Evolutionary conservation across 2,888 invertebrate genomes (phyloP).

Genomic region (Lutraria lutraria): DNA sequence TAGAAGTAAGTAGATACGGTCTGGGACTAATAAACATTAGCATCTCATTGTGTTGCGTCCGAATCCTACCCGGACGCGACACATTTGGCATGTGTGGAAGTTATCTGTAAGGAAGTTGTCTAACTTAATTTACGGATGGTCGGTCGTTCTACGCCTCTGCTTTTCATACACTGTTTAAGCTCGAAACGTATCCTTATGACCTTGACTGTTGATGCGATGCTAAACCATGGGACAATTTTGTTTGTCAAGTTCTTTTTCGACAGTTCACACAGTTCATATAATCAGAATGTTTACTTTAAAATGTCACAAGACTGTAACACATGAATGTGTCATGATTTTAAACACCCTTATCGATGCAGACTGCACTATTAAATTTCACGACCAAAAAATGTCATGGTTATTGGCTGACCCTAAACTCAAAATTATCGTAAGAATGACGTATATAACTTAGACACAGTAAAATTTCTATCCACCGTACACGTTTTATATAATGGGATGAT

Average conservation of each 20-base stretch:
- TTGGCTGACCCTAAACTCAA: not conserved
- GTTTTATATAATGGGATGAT: no score
- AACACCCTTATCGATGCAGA: not conserved
- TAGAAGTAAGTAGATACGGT: no score
- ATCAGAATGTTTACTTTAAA: not conserved
- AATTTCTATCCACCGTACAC: not conserved
- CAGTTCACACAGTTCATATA: not conserved
- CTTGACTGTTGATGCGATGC: not conserved
- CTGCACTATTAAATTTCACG: not conserved
- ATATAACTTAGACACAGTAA: not conserved
- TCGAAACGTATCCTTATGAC: not conserved
- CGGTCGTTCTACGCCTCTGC: no score
- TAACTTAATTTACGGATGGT: no score
- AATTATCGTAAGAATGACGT: not conserved
- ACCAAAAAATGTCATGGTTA: constrained; percentile 5
- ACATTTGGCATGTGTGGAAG: no score
- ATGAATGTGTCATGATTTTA: not conserved
- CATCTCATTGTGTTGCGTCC: no score
- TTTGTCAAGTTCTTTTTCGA: not conserved
- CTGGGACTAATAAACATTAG: no score
- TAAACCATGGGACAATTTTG: not conserved
- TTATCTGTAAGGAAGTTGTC: no score
- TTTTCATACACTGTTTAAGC: no score
- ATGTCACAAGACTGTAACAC: not conserved
- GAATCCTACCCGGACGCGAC: no score